Conservation (phyloP, 2,797 vertebrate genomes). For the Tympanoctomys barrerae region DNA sequence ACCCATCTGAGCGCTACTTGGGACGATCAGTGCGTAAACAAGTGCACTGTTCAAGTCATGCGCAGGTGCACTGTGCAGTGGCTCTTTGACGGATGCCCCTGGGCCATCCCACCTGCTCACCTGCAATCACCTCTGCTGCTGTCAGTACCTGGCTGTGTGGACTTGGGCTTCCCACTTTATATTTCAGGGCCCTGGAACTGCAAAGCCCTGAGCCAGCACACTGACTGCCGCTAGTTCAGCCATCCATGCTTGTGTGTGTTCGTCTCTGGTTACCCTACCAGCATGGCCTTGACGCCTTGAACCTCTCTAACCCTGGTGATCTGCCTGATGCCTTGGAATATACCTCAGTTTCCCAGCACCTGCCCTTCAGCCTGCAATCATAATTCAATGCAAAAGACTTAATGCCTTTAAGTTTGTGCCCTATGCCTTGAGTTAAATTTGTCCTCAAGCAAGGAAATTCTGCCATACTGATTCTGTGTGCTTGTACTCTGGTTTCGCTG, state of each 20-base stretch:
- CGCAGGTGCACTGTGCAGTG: neutral
- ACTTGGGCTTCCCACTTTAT: neutral
- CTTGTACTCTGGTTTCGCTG: neutral
- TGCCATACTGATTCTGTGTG: neutral
- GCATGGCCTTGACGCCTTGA: accelerated
- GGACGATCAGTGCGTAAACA: neutral
- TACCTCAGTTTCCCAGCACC: neutral
- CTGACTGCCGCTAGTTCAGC: too few species aligned
- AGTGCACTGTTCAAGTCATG: neutral
- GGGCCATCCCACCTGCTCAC: neutral
- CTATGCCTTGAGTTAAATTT: neutral
- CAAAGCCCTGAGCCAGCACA: neutral
- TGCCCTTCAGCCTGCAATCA: neutral
- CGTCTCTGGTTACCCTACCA: neutral
- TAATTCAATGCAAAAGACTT: neutral
- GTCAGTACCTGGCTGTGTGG: neutral
- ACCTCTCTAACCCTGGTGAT: too few species aligned
- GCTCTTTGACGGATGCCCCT: neutral
- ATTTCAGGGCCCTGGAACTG: neutral
- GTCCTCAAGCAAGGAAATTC: neutral
- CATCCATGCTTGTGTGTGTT: accelerated
- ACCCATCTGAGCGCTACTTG: neutral
- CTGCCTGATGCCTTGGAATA: neutral
- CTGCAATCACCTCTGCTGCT: neutral
- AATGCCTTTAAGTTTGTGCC: neutral